Percentiles rank a stretch among this genome's conserved stretches.
phyloP scores from a whole-genome alignment of 2,797 vertebrate genomes.

The Rhodeus uyekii region DNA sequence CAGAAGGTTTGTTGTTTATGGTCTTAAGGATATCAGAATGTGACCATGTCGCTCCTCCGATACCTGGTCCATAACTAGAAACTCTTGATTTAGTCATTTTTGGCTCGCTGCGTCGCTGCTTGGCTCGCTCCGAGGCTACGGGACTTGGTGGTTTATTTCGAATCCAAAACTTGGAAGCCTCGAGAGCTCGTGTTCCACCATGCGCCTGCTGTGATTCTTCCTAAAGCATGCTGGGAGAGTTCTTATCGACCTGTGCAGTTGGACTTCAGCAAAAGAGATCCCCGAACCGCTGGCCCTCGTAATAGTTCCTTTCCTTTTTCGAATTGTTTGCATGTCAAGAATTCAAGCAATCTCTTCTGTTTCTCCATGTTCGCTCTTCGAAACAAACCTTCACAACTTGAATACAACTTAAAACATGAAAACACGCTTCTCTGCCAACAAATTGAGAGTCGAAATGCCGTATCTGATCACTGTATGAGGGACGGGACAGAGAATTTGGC shows the following conservation, averaged over 20 bases:
- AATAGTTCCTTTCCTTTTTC: conserved; percentile 45
- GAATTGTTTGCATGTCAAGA: conserved; percentile 68
- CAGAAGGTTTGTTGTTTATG: conserved; percentile 59
- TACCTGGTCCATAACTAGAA: background rate
- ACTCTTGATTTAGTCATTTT: conserved; percentile 53
- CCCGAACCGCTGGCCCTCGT: conserved; percentile 56
- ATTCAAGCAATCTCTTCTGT: conserved; percentile 1
- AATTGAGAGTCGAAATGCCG: background rate
- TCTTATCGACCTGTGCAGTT: conserved; percentile 73
- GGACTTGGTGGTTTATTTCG: conserved; percentile 17
- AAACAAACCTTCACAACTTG: conserved; percentile 6
- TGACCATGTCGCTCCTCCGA: conserved; percentile 43
- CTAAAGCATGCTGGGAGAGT: conserved; percentile 67
- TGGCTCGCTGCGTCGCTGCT: conserved; percentile 3
- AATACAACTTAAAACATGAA: background rate
- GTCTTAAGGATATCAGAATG: conserved; percentile 72
- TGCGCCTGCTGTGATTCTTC: conserved; percentile 44
- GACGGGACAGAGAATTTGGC: background rate
- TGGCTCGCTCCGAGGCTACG: conserved; percentile 12
- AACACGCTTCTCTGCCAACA: background rate
- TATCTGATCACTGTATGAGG: background rate
- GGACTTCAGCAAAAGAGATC: conserved; percentile 63
- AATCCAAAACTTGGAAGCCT: conserved; percentile 29
- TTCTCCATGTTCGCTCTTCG: background rate
- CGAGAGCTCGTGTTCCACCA: conserved; percentile 36